Percentiles rank a stretch among this genome's conserved stretches.
Evolutionary conservation across 37 sponge, comb jelly and placozoan species (phyloP).

Genomic region (Beroe forskalii): DNA sequence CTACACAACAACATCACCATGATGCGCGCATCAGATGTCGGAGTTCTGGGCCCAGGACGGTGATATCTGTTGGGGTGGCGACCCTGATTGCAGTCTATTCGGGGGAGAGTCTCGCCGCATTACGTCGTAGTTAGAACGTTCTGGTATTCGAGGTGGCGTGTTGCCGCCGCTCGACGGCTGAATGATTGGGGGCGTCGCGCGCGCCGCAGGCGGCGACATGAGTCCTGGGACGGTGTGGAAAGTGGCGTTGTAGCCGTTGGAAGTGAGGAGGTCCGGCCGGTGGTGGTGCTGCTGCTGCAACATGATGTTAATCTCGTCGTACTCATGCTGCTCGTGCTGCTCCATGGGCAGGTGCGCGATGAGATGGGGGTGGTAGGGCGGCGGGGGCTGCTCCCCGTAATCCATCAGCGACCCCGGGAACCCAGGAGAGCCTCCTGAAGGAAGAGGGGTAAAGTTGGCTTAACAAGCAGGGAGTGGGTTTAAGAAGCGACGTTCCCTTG

Average conservation of each 20-base stretch:
- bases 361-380: neutral
- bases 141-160: neutral
- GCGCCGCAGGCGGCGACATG: neutral
- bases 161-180: no score
- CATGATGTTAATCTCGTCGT: conserved; percentile 19
- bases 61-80: no score
- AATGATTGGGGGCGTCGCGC: neutral
- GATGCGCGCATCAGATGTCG: neutral
- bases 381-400: neutral
- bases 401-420: neutral
- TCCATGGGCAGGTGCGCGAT: neutral
- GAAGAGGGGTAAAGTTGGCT: no score
- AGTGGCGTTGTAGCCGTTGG: neutral
- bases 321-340: neutral
- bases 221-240: neutral
- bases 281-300: neutral
- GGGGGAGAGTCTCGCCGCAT: neutral
- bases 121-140: neutral
- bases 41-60: neutral
- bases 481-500: no score
- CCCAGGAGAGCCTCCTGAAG: neutral
- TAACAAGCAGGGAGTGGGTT: no score
- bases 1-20: no score
- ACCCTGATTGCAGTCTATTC: neutral
- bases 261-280: neutral